These are phyloP conservation scores for Thamnaconus septentrionalis DNA, from an alignment of 2,113 vertebrate genomes.

Conservation along the genomic window DNA sequence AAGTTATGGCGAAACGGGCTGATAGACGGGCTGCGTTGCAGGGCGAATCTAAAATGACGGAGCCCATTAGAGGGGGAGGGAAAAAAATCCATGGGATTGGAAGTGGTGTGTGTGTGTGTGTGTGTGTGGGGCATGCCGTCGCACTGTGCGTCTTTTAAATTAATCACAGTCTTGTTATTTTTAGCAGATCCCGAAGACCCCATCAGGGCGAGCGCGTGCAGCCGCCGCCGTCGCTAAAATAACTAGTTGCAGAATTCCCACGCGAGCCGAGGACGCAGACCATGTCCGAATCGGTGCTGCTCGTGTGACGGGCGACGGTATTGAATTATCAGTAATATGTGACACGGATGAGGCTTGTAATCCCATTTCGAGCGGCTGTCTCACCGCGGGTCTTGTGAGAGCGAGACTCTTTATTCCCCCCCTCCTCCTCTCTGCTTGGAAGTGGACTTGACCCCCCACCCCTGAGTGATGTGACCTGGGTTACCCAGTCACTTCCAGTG, in stretches of 20 bases:
- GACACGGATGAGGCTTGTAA: slow-evolving; percentile 41
- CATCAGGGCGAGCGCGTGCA: not conserved
- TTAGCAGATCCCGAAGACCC: not conserved
- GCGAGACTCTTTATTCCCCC: slow-evolving; percentile 21
- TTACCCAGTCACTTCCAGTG: slow-evolving; percentile 46
- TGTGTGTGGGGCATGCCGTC: slow-evolving; percentile 24
- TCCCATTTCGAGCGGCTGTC: slow-evolving; percentile 40
- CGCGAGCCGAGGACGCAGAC: not conserved
- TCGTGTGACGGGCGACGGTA: slow-evolving; percentile 9
- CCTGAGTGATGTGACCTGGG: slow-evolving; percentile 55
- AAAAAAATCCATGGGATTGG: no score
- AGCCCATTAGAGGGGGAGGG: slow-evolving; percentile 29
- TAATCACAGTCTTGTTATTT: not conserved
- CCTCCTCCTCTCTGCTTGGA: slow-evolving; percentile 13
- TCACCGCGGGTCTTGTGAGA: slow-evolving; percentile 45
- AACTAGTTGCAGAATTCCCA: slow-evolving; percentile 13
- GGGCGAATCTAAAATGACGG: slow-evolving; percentile 57
- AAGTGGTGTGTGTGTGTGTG: no score
- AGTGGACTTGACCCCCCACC: slow-evolving; percentile 66
- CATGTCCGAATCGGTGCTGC: slow-evolving; percentile 7
- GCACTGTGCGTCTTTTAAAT: slow-evolving; percentile 11
- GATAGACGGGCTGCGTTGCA: slow-evolving; percentile 36
- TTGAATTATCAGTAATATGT: slow-evolving; percentile 41
- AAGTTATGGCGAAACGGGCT: slow-evolving; percentile 54
- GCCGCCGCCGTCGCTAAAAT: not conserved